Evolutionary conservation across 2,797 vertebrate species (phyloP).

Genomic region (Etheostoma perlongum): DNA sequence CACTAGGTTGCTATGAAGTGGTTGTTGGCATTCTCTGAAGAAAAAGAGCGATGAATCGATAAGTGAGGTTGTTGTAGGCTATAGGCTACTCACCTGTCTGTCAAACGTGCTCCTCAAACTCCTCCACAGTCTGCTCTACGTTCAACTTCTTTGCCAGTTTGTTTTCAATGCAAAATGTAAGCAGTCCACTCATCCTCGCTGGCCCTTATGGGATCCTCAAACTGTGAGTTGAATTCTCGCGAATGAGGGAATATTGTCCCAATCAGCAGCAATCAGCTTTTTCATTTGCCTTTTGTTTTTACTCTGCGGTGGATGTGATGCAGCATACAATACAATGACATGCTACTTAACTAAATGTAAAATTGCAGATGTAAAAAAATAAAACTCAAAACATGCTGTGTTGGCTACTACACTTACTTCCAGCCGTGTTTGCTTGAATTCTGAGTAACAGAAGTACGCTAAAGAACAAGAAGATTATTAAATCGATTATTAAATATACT

Average conservation of each 20-base stretch:
- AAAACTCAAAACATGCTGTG: background rate
- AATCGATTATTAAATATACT: background rate
- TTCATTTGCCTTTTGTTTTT: constrained; percentile 1
- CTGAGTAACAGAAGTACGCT: background rate
- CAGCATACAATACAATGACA: background rate
- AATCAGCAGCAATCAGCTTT: background rate
- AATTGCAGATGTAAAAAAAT: background rate
- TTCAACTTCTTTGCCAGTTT: background rate
- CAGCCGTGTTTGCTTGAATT: background rate
- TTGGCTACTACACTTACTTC: too few relatives aligned
- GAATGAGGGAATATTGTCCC: background rate
- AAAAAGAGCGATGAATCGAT: background rate
- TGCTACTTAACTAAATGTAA: background rate
- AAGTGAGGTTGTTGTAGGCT: background rate
- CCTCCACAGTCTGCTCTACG: background rate
- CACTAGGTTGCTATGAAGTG: background rate
- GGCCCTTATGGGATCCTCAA: background rate
- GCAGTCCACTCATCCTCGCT: background rate
- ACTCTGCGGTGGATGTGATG: background rate
- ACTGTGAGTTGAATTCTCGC: background rate
- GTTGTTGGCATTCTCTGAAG: background rate
- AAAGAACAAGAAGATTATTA: background rate
- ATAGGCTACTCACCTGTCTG: background rate
- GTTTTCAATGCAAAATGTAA: background rate
- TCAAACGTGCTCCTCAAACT: background rate